Percentiles rank a stretch among this genome's conserved stretches.
phyloP scores from a whole-genome alignment of 2,113 vertebrate genomes.

The Tenebrosternarchus preto region DNA sequence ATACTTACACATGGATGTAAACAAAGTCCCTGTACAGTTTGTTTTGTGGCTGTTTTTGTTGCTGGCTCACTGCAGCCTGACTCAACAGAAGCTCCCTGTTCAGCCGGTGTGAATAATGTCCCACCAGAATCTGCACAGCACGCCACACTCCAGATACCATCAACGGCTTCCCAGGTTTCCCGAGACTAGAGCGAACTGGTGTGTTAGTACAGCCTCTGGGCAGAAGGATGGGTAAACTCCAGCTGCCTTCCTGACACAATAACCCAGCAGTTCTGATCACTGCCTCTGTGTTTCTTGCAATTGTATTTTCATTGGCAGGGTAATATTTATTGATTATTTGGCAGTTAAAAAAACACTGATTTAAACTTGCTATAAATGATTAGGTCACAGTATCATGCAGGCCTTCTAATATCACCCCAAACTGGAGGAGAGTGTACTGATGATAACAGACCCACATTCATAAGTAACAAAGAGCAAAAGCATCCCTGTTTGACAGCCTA shows the following conservation, averaged over 20 bases:
- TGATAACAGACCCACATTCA: constrained; percentile 17
- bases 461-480: constrained; percentile 13
- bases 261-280: constrained; percentile 24
- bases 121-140: constrained; percentile 56
- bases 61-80: constrained; percentile 31
- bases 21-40: constrained; percentile 38
- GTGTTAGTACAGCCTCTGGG: constrained; percentile 14
- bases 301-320: background rate
- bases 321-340: background rate
- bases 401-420: background rate
- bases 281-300: background rate
- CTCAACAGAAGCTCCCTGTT: constrained; percentile 47
- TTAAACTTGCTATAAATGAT: too few species aligned
- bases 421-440: background rate
- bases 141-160: constrained; percentile 54
- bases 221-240: constrained; percentile 18
- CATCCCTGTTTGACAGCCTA: background rate
- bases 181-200: constrained; percentile 22
- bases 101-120: constrained; percentile 51
- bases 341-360: background rate
- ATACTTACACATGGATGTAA: constrained; percentile 18
- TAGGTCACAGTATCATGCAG: background rate
- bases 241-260: constrained; percentile 30
- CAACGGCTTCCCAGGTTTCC: constrained; percentile 50
- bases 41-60: constrained; percentile 36